Conservation (phyloP, 2,888 invertebrate species). For the Orgyia antiqua region DNA sequence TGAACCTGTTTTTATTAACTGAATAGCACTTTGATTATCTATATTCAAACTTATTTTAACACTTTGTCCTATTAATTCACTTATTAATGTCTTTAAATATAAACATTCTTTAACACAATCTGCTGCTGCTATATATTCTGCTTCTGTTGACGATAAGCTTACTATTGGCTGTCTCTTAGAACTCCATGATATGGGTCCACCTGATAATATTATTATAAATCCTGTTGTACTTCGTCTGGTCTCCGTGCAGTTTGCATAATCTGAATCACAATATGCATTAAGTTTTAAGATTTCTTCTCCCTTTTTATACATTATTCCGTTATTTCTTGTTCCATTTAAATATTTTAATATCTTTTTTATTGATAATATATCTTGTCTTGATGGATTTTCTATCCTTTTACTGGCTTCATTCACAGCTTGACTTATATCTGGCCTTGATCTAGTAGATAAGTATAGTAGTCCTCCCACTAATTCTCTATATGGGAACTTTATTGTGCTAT, state of each 20-base stretch:
- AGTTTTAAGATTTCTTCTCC: background rate
- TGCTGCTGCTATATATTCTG: too few relatives aligned
- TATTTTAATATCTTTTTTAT: conserved; percentile 3
- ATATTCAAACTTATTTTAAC: conserved; percentile 3
- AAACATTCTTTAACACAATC: conserved; percentile 2
- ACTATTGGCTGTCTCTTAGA: conserved; percentile 25
- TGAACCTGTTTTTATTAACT: conserved; percentile 5
- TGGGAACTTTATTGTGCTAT: background rate
- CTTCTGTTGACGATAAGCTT: background rate
- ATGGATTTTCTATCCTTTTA: too few relatives aligned
- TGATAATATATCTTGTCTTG: too few relatives aligned
- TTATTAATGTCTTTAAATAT: too few relatives aligned
- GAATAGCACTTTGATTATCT: conserved; percentile 2
- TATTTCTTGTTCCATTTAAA: conserved; percentile 1
- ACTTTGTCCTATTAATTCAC: background rate
- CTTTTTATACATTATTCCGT: conserved; percentile 2
- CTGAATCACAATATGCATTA: conserved; percentile 3
- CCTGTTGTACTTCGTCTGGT: conserved; percentile 4
- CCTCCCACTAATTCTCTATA: background rate
- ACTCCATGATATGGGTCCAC: conserved; percentile 19
- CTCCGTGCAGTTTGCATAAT: background rate
- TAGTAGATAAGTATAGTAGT: background rate
- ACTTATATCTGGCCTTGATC: background rate
- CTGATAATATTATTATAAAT: conserved; percentile 2
- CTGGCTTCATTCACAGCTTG: too few relatives aligned